Conservation (phyloP, 2,113 vertebrate species). For the Dasyurus viverrinus region DNA sequence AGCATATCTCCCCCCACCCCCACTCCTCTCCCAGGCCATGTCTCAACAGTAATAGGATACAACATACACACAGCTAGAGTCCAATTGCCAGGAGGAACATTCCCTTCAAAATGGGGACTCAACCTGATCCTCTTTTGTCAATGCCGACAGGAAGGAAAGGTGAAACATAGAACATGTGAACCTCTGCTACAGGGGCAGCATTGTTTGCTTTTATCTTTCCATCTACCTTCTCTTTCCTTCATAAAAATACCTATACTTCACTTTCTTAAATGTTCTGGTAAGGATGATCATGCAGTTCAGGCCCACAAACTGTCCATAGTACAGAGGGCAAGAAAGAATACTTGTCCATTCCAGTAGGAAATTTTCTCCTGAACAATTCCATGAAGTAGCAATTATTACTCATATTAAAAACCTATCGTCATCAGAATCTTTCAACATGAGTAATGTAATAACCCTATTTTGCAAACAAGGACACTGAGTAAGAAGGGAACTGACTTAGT, state of each 20-base stretch:
- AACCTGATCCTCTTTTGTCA: conserved; percentile 13
- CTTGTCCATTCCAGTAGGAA: not conserved
- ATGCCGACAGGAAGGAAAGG: not conserved
- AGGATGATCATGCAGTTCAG: not conserved
- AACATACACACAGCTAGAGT: conserved; percentile 4
- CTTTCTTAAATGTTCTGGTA: conserved; percentile 2
- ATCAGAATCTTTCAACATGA: not conserved
- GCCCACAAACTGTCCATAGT: not conserved
- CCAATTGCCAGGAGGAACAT: conserved; percentile 41
- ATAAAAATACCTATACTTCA: not conserved
- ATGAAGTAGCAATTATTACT: not conserved
- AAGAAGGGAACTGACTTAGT: not conserved
- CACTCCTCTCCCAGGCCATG: not conserved
- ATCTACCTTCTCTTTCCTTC: not conserved
- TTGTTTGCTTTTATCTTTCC: not conserved
- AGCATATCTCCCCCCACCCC: conserved; percentile 23
- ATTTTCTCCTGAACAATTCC: not conserved
- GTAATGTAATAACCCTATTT: not conserved
- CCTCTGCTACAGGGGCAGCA: not conserved
- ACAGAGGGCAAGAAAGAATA: not conserved
- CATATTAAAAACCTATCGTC: not conserved
- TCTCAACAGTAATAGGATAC: conserved; percentile 53
- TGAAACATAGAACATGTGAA: conserved; percentile 10
- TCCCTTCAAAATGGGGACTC: conserved; percentile 49
- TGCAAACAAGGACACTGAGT: not conserved